Base-by-base conservation (phyloP, 2,888 invertebrate genomes). In the Thecocarcelia acutangulata region DNA sequence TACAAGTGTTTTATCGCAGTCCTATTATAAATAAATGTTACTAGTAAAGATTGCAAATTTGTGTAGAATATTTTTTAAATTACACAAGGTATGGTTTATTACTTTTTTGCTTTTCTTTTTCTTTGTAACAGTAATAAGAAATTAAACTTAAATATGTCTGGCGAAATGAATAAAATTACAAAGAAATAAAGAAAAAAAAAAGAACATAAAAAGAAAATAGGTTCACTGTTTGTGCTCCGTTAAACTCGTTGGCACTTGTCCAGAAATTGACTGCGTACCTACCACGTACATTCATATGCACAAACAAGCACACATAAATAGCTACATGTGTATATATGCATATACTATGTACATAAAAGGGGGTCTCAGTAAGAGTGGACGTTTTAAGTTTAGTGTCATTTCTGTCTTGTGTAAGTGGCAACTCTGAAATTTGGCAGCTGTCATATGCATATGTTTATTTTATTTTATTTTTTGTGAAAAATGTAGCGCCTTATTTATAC, bases 171-270 rank as follows among this genome's bases (percentile, higher is more conserved):
- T 9, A 11, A 48, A 54, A 59, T n/a, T 3, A 24, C 54, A 52
- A 59, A 15, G 37, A 28, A 58, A n/a, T n/a, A n/a, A 11, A 21
- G 21, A 61, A 61, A 52, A n/a, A 48, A 21, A 42, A 17, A 13
- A 19, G 46, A 17, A 21, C 12, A 61, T 17, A 24, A 19, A 54
- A 59, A 66, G 37, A 40, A 79, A 46, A 66, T 50, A 42, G 52
- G 72, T 64, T 40, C 63, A 80, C 50, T 17, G 68, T 48, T 72
- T 76, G 76, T 81, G 80, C 76, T 76, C 80, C 80, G 73, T 73
- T 81, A 81, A 81, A 76, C 80, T 81, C 72, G 59, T 81, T 81
- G 80, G 80, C 80, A 81, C 50, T 81, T 76, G 68, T 81, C 80
- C 80, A 81, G 76, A 80, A 64, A 68, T 80, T 80, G 56, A 76